These are phyloP conservation scores for Xyliphius kryptos DNA, from an alignment of 2,113 vertebrate species.

Conservation along the genomic window DNA sequence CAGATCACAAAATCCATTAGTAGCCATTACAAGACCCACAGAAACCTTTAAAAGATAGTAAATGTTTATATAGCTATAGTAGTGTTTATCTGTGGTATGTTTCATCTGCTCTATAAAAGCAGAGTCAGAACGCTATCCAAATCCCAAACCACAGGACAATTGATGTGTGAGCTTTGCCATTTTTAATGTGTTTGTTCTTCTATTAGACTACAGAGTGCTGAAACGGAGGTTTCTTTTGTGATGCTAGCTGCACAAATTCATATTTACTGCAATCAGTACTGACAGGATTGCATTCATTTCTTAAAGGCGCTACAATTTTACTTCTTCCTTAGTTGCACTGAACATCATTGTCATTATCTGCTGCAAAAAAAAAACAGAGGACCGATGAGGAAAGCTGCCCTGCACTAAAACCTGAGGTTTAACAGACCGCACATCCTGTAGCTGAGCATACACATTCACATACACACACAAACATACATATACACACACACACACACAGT, in stretches of 20 bases:
- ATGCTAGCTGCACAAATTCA: not conserved
- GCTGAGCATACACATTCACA: slow-evolving; percentile 21
- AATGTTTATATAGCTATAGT: too few relatives aligned
- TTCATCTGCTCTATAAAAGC: slow-evolving; percentile 16
- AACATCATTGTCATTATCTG: too few relatives aligned
- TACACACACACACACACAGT: slow-evolving; percentile 3
- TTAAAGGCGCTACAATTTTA: too few relatives aligned
- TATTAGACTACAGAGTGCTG: slow-evolving; percentile 23
- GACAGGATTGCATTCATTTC: too few relatives aligned
- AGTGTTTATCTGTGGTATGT: too few relatives aligned
- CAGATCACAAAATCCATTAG: too few relatives aligned
- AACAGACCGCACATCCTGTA: slow-evolving; percentile 57
- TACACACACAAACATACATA: too few relatives aligned
- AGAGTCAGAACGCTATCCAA: slow-evolving; percentile 17
- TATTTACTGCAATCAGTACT: not conserved
- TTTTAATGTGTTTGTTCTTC: slow-evolving; percentile 23
- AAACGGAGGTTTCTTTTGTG: slow-evolving; percentile 15
- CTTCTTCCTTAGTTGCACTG: too few relatives aligned
- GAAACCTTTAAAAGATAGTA: too few relatives aligned
- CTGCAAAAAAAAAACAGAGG: too few relatives aligned
- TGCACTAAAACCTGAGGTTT: slow-evolving; percentile 52
- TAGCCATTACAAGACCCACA: too few relatives aligned
- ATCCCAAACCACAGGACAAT: slow-evolving; percentile 23
- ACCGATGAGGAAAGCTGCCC: slow-evolving; percentile 25
- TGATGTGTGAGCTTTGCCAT: slow-evolving; percentile 15